Evolutionary conservation across 1,140 invertebrate genomes (phyloP).

Genomic region (Dendroctonus ponderosae): DNA sequence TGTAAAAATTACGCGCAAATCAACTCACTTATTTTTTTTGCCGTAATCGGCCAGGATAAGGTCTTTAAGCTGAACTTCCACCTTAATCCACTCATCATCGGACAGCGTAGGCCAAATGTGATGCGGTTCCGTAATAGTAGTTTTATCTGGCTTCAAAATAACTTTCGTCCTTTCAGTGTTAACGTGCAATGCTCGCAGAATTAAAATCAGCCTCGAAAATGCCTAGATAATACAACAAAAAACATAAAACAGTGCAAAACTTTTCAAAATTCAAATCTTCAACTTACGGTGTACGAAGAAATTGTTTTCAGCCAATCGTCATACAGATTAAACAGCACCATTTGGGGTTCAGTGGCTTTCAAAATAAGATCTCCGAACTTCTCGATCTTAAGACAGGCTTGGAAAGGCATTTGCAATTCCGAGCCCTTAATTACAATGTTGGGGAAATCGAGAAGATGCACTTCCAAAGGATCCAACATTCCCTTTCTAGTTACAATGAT

Average conservation of each 20-base stretch:
- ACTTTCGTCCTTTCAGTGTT: conserved; percentile 99
- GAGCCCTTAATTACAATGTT: conserved; percentile 99
- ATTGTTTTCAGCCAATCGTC: conserved; percentile 99
- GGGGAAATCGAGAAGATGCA: conserved; percentile 98
- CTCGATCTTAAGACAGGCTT: conserved; percentile 97
- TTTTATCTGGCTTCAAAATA: conserved; percentile 97
- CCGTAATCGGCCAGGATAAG: conserved; percentile 98
- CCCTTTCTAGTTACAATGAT: conserved; percentile 99
- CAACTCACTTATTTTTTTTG: conserved; percentile 90
- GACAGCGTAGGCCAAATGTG: conserved; percentile 98
- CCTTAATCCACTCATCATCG: conserved; percentile 99
- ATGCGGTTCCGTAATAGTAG: conserved; percentile 97
- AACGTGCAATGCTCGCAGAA: conserved; percentile 94
- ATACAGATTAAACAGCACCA: conserved; percentile 99
- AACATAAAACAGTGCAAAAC: conserved; percentile 5
- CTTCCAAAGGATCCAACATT: conserved; percentile 99
- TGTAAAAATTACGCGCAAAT: neutral
- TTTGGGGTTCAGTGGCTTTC: conserved; percentile 99
- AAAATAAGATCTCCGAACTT: conserved; percentile 99
- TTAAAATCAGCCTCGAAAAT: conserved; percentile 96
- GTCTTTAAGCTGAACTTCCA: conserved; percentile 97
- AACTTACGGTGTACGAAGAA: conserved; percentile 80
- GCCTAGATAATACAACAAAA: conserved; percentile 58
- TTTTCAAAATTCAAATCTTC: neutral
- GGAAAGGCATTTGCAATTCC: conserved; percentile 98